Base-by-base conservation (phyloP, 1,140 invertebrate species). In the Prorops nasuta region DNA sequence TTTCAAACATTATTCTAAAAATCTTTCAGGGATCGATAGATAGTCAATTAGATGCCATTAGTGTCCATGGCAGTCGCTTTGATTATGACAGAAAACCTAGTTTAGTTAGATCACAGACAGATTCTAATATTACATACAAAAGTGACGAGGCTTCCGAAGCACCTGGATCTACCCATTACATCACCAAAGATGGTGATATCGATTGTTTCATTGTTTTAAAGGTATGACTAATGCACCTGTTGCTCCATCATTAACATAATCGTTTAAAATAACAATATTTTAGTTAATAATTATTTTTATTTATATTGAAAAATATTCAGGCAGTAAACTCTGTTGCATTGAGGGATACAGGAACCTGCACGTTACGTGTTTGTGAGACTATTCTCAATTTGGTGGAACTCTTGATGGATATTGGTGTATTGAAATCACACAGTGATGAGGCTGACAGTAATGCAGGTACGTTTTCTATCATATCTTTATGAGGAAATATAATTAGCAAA, bases 171-270 rank as follows among this genome's bases (percentile, higher is more conserved):
- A 76, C 86, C 12, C 85, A 86, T 69, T 99, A 98, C 61, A 97
- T 98, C 20, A 96, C 94, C 20, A 88, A 89, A 64, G 92, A 98
- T 64, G 97, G 97, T 1, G 89, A 95, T 65, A 87, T 99, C 34
- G 91, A 97, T 74, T 85, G 92, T 53, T 85, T 89, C 73, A 89
- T 98, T 7, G 86, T 98, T 2, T 75, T 99, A 12, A 92, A 93
- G 81, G 89, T 90, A 78, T 51, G 15, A 45, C 35, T 22, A 47
- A n/a, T 22, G 16, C 6, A 39, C 17, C 2, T 7, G n/a, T n/a
- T 15, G 4, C 10, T 12, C 4, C 4, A 39, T 48, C 16, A 39
- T 36, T 31, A 54, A 46, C 22, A 56, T n/a, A n/a, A n/a, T n/a
- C n/a, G n/a, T n/a, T n/a, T n/a, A 37, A 37, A 19, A 6, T 4